A percentile compares a stretch with the other conserved stretches of the same genome.
Conservation (phyloP, 2,113 vertebrate genomes). For the Stegostoma tigrinum region DNA sequence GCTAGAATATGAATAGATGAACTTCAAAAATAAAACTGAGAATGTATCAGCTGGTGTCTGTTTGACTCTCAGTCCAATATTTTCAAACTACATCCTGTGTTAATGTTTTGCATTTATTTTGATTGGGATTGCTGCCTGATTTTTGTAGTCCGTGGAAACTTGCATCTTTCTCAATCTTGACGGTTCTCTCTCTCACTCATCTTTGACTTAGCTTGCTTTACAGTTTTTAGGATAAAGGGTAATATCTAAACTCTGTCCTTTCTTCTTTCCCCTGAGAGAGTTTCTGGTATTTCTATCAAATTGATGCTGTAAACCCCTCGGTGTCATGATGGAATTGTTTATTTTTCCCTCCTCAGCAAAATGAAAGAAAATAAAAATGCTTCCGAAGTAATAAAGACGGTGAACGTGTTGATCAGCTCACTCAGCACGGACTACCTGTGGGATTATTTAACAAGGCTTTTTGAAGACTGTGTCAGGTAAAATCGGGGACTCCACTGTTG, state of each 20-base stretch:
- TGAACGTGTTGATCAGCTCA: conserved; percentile 83
- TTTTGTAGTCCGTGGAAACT: too few species aligned
- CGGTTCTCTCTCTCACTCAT: too few species aligned
- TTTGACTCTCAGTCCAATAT: background rate
- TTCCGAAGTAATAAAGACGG: conserved; percentile 87
- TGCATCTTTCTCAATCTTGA: too few species aligned
- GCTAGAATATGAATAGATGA: background rate
- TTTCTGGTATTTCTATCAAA: background rate
- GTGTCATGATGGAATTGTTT: background rate
- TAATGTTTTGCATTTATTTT: too few species aligned
- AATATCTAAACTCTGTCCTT: background rate
- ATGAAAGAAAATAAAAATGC: conserved; percentile 88
- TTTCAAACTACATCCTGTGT: too few species aligned
- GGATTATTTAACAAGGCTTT: conserved; percentile 84
- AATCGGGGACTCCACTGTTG: background rate
- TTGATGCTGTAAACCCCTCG: background rate
- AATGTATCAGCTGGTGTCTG: background rate
- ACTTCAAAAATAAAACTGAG: background rate
- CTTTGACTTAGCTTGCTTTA: too few species aligned
- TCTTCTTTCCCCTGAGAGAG: background rate
- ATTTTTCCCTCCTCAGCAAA: conserved; percentile 54
- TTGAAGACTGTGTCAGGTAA: conserved; percentile 79
- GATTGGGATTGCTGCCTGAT: too few species aligned
- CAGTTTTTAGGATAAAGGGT: too few species aligned
- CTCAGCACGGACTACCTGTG: conserved; percentile 86